Evolutionary conservation across 1,140 invertebrate genomes (phyloP).

Genomic region (Oryzaephilus surinamensis): DNA sequence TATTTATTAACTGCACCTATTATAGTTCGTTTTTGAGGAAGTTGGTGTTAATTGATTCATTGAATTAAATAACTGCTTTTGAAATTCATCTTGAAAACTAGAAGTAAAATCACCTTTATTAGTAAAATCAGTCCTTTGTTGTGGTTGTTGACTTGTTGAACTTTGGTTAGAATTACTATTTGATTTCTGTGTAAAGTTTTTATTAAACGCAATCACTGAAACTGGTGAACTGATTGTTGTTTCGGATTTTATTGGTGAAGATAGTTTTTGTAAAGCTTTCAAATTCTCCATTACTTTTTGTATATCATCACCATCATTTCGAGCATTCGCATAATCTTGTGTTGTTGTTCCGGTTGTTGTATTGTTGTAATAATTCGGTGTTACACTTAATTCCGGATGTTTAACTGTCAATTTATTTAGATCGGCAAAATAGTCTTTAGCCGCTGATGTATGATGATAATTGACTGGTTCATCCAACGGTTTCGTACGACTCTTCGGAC

Average conservation of each 20-base stretch:
- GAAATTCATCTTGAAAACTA: slow-evolving; percentile 32
- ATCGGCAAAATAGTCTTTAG: slow-evolving; percentile 3
- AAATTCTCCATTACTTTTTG: slow-evolving; percentile 33
- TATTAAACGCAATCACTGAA: slow-evolving; percentile 33
- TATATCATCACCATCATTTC: slow-evolving; percentile 28
- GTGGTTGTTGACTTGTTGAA: slow-evolving; percentile 4
- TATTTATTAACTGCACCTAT: slow-evolving; percentile 30
- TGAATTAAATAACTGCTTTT: slow-evolving; percentile 30
- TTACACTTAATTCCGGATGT: slow-evolving; percentile 9
- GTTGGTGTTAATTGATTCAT: slow-evolving; percentile 17
- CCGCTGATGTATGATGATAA: too few relatives aligned
- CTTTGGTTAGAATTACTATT: slow-evolving; percentile 1
- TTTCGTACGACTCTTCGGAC: too few relatives aligned
- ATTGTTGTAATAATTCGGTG: slow-evolving; percentile 6
- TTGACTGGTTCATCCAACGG: too few relatives aligned
- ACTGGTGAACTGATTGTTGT: slow-evolving; percentile 23
- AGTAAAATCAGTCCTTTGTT: slow-evolving; percentile 7
- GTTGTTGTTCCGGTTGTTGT: slow-evolving; percentile 1
- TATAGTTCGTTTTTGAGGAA: slow-evolving; percentile 12
- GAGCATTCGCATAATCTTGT: slow-evolving; percentile 2
- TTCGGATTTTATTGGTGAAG: slow-evolving; percentile 21
- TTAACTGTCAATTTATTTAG: slow-evolving; percentile 7
- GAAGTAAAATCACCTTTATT: slow-evolving; percentile 10
- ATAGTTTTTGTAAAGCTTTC: slow-evolving; percentile 30
- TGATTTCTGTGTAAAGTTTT: slow-evolving; percentile 25